phyloP scores from a whole-genome alignment of 2,888 invertebrate genomes.

The Augiades crinisus region DNA sequence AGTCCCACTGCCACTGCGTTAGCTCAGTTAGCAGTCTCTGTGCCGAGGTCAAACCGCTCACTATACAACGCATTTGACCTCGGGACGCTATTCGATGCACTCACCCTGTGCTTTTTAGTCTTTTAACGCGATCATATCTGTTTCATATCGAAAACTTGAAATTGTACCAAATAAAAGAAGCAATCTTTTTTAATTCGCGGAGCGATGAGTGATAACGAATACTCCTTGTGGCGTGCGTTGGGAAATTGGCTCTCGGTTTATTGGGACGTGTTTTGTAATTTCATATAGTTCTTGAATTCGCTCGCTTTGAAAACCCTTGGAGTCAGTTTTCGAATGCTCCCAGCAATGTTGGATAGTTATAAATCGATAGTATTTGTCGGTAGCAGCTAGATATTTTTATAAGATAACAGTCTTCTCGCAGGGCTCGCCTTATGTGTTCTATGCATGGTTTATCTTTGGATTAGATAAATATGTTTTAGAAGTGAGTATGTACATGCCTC shows the following conservation, averaged over 20 bases:
- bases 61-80: slow-evolving; percentile 10
- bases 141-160: slow-evolving; percentile 52
- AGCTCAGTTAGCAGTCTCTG: slow-evolving; percentile 43
- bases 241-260: slow-evolving; percentile 25
- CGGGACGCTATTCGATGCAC: slow-evolving; percentile 30
- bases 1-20: slow-evolving; percentile 45
- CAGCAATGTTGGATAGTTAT: slow-evolving; percentile 41
- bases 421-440: slow-evolving; percentile 43
- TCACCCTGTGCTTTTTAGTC: slow-evolving; percentile 32
- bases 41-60: slow-evolving; percentile 34
- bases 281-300: neutral
- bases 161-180: slow-evolving; percentile 50
- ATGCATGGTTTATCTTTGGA: slow-evolving; percentile 69
- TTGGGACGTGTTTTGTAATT: neutral
- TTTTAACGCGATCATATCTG: slow-evolving; percentile 41
- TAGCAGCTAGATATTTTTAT: slow-evolving; percentile 52
- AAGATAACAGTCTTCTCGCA: slow-evolving; percentile 45
- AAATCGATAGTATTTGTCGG: slow-evolving; percentile 60
- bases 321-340: slow-evolving; percentile 24
- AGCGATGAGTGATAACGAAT: slow-evolving; percentile 48
- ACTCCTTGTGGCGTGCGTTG: slow-evolving; percentile 41
- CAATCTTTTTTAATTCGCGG: slow-evolving; percentile 40
- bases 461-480: slow-evolving; percentile 75
- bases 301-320: slow-evolving; percentile 1
- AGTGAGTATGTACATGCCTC: slow-evolving; percentile 32